Evolutionary conservation across 2,797 vertebrate species (phyloP), one percentile per base, ranked within the genome.

Genomic region (Clamator glandarius): DNA sequence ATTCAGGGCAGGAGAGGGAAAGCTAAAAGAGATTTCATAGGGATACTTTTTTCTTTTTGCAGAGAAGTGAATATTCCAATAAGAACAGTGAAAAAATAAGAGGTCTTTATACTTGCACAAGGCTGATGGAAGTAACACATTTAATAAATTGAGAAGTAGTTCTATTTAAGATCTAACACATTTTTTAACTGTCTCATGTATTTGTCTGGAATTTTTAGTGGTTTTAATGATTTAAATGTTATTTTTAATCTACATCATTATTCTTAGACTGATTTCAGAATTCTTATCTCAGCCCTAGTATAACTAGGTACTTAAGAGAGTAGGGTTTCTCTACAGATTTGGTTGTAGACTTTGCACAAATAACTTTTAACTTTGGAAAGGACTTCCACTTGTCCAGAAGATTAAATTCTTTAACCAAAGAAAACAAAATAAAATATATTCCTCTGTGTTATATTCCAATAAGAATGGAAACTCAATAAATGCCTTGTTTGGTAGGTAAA

Each of bases 281-380:
- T 28, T 73, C 18, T 48, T 77, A 39, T 10, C 3, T 66, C 12
- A 33, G 4, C 8, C 10, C 3, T 36, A 21, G 9, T n/a, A 31
- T 36, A 55, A 63, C 4, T 5, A 1, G 1, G 11, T 17, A 51
- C 3, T 25, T 59, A 21, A n/a, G n/a, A 2, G 0, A 50, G 77
- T 31, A 15, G 6, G 8, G 4, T 8, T 33, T 51, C 9, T 42
- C n/a, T 39, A 29, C 5, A 42, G 5, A 15, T 52, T 73, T 21
- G 69, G 0, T 23, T 33, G 19, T 35, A 15, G 29, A 77, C 24
- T 69, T 52, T 57, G 74, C 14, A 28, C 2, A 81, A 64, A 48
- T 25, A 31, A 4, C 2, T 36, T 35, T 73, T 41, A 52, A 9
- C 4, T 74, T 52, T 66, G 33, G 24, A 44, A 64, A 69, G 41